These are phyloP conservation scores for Pandion haliaetus DNA, from an alignment of 2,113 vertebrate genomes.

Conservation along the genomic window DNA sequence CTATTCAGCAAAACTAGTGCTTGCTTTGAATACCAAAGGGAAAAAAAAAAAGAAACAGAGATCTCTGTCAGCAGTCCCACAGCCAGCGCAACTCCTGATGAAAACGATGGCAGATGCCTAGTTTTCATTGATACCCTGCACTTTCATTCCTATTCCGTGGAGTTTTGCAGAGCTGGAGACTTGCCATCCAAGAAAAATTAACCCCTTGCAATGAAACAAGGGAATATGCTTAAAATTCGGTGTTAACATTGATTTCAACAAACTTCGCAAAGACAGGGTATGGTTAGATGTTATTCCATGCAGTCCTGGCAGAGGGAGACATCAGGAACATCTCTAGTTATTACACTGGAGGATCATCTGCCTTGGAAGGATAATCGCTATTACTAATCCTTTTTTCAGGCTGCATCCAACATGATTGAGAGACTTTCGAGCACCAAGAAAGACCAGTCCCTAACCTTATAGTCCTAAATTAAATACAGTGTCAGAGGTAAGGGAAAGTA, in stretches of 20 bases:
- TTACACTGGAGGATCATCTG: background rate
- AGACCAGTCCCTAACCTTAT: background rate
- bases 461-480: background rate
- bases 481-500: background rate
- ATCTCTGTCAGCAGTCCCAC: slow-evolving; percentile 45
- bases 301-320: slow-evolving; percentile 13
- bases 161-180: background rate
- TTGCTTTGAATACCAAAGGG: slow-evolving; percentile 47
- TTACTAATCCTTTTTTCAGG: background rate
- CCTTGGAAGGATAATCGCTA: background rate
- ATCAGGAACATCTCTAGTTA: background rate
- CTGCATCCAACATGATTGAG: background rate
- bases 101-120: background rate
- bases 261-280: background rate
- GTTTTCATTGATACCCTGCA: background rate
- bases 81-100: background rate
- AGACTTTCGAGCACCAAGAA: background rate
- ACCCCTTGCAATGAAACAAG: background rate
- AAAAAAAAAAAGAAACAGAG: background rate
- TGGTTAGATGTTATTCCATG: background rate
- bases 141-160: background rate
- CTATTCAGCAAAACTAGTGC: background rate
- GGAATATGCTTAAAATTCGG: background rate
- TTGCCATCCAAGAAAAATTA: background rate
- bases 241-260: background rate